Conservation (phyloP, 2,797 vertebrate species). For the Tenualosa thibaudeaui region DNA sequence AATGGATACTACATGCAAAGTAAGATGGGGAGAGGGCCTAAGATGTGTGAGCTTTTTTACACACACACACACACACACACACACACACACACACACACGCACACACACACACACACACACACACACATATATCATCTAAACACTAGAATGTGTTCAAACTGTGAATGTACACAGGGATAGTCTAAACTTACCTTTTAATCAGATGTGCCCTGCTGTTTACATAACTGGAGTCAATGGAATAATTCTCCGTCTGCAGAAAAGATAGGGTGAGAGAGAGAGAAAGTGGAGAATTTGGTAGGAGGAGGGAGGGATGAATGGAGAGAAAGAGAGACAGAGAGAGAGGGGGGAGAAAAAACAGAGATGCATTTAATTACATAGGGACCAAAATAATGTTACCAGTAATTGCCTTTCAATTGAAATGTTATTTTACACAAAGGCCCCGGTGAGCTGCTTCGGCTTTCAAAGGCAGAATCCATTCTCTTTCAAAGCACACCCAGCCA, state of each 20-base stretch:
- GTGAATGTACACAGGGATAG: conserved; percentile 54
- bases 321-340: conserved; percentile 50
- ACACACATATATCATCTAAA: conserved; percentile 28
- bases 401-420: conserved; percentile 81
- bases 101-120: no score
- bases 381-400: conserved; percentile 75
- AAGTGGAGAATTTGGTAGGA: conserved; percentile 58
- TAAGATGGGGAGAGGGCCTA: neutral
- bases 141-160: conserved; percentile 59
- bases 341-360: conserved; percentile 67
- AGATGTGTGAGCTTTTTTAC: neutral
- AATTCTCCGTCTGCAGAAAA: conserved; percentile 92
- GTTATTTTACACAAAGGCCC: conserved; percentile 78
- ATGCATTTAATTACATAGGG: conserved; percentile 76
- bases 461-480: conserved; percentile 72
- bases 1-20: neutral
- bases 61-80: neutral
- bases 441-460: conserved; percentile 70
- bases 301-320: conserved; percentile 53
- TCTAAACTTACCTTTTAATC: conserved; percentile 91
- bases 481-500: conserved; percentile 71
- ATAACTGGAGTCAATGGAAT: conserved; percentile 98
- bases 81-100: neutral
- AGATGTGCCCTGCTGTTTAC: conserved; percentile 99
- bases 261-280: conserved; percentile 62